Percentiles rank a stretch among this genome's conserved stretches.
Evolutionary conservation across 35 echinoderm and acorn worm genomes (phyloP).

Genomic region (Acanthaster planci): DNA sequence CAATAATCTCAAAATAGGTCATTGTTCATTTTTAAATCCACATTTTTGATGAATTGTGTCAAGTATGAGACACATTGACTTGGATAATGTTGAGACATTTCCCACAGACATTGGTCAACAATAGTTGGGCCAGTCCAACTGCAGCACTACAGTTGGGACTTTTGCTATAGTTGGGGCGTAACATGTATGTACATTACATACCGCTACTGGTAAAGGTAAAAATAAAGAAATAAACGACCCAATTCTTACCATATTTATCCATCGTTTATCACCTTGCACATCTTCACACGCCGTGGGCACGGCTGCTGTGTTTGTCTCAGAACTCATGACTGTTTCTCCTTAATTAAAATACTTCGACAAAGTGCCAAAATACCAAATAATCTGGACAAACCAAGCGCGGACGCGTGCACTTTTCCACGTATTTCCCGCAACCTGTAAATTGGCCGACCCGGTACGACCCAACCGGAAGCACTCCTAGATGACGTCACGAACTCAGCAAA

Average conservation of each 20-base stretch:
- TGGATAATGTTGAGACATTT: too few species aligned
- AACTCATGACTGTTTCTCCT: not conserved
- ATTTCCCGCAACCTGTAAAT: not conserved
- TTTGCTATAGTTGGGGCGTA: too few species aligned
- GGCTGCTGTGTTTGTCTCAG: slow-evolving; percentile 48
- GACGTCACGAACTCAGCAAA: too few species aligned
- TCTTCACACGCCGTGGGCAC: slow-evolving; percentile 66
- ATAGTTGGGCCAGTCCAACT: too few species aligned
- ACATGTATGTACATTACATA: too few species aligned
- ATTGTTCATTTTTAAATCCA: too few species aligned
- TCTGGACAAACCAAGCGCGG: not conserved
- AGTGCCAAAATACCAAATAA: not conserved
- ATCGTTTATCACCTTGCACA: slow-evolving; percentile 87
- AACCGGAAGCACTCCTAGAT: not conserved
- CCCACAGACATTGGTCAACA: too few species aligned
- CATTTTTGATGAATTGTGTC: too few species aligned
- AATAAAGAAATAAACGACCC: not conserved
- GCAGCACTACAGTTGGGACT: too few species aligned
- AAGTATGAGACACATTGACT: too few species aligned
- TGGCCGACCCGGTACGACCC: not conserved
- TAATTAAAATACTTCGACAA: not conserved
- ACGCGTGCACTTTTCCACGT: not conserved
- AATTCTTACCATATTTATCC: slow-evolving; percentile 89
- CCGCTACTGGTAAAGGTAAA: too few species aligned
- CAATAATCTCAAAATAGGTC: too few species aligned